A percentile compares a stretch with the other conserved stretches of the same genome.
Conservation (phyloP, 2,113 vertebrate species). For the Mus musculus region GRCm39 chr10:75978001-75978500, state of each 20-base stretch:
- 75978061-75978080: not conserved
- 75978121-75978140: too few relatives aligned
- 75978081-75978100: not conserved
- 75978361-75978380: not conserved
- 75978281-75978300: too few relatives aligned
- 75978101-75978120: not conserved
- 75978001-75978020: not conserved
- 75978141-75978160: too few relatives aligned
- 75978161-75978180: too few relatives aligned
- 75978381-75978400: not conserved
- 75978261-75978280: too few relatives aligned
- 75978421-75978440: not conserved
- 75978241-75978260: too few relatives aligned
- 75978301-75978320: too few relatives aligned
- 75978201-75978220: too few relatives aligned
- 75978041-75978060: not conserved
- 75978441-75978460: not conserved
- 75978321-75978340: not conserved
- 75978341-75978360: too few relatives aligned
- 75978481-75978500: not conserved
- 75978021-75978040: not conserved
- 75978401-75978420: not conserved
- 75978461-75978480: not conserved
- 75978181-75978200: too few relatives aligned
- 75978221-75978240: too few relatives aligned